A percentile compares a stretch with the other conserved stretches of the same genome.
Evolutionary conservation across 2,888 invertebrate genomes (phyloP).

Genomic region (Microplitis deprimator): DNA sequence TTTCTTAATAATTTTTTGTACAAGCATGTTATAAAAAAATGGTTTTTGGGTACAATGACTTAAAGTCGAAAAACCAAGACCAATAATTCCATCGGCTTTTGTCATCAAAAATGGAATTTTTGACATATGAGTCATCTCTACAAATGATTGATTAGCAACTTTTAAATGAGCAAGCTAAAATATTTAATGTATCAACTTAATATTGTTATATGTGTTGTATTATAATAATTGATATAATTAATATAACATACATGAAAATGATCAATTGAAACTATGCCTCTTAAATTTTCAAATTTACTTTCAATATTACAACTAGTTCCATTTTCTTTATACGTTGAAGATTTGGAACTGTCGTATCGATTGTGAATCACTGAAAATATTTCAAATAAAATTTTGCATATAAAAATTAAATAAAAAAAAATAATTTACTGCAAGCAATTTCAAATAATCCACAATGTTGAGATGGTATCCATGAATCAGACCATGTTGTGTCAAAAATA

Average conservation of each 20-base stretch:
- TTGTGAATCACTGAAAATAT: conserved; percentile 76
- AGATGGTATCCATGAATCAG: conserved; percentile 72
- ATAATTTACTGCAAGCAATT: conserved; percentile 72
- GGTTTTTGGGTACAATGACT: conserved; percentile 74
- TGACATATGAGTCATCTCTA: conserved; percentile 79
- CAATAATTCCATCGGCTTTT: conserved; percentile 82
- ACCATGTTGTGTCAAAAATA: conserved; percentile 73
- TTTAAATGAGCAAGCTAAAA: conserved; percentile 74
- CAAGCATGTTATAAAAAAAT: conserved; percentile 78
- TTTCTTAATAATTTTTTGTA: conserved; percentile 72
- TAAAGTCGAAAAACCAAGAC: conserved; percentile 75
- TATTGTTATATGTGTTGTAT: neutral
- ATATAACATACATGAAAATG: conserved; percentile 75
- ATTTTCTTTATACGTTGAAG: conserved; percentile 77
- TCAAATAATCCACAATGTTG: conserved; percentile 67
- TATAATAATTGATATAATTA: conserved; percentile 8
- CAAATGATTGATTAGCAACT: conserved; percentile 78
- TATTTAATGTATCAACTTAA: neutral
- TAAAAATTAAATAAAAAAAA: neutral
- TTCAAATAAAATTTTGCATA: conserved; percentile 10
- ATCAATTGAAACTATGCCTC: conserved; percentile 80
- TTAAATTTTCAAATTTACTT: conserved; percentile 76
- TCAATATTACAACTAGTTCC: conserved; percentile 73
- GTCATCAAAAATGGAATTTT: conserved; percentile 76
- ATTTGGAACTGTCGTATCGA: conserved; percentile 78